Evolutionary conservation across 2,888 invertebrate genomes (phyloP).

Genomic region (Halictus quadricinctus): DNA sequence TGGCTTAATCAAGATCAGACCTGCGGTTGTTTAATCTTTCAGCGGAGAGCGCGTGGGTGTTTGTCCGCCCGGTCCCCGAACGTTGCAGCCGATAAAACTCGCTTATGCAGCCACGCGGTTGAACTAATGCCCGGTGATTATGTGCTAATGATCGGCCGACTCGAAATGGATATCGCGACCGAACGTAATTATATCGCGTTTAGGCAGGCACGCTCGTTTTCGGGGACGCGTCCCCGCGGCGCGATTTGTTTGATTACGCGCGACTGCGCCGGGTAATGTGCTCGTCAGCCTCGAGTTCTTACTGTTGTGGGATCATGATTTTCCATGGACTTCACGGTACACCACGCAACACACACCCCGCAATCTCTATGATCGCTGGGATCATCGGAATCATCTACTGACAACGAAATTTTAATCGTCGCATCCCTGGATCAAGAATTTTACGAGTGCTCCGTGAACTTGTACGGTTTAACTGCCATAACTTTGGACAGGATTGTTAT

Average conservation of each 20-base stretch:
- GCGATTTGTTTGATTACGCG: conserved; percentile 36
- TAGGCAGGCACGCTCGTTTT: background rate
- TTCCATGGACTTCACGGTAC: background rate
- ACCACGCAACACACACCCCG: no score
- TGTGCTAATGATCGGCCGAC: conserved; percentile 49
- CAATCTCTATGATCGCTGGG: background rate
- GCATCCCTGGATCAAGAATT: background rate
- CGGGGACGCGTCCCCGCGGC: conserved; percentile 40
- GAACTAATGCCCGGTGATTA: conserved; percentile 57
- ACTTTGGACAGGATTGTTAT: background rate
- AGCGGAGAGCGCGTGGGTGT: background rate
- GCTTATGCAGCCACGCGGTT: conserved; percentile 27
- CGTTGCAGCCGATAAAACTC: conserved; percentile 54
- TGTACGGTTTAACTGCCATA: background rate
- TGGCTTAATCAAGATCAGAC: conserved; percentile 36
- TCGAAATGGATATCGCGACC: conserved; percentile 37
- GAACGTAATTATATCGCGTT: conserved; percentile 43
- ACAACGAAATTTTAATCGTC: background rate
- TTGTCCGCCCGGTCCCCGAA: conserved; percentile 19
- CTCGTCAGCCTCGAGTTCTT: conserved; percentile 19
- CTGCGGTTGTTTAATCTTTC: conserved; percentile 36
- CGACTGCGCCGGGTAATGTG: conserved; percentile 24
- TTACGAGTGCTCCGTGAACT: background rate
- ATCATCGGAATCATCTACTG: background rate
- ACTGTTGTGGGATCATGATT: conserved; percentile 4